Percentiles rank a stretch among this genome's conserved stretches.
Conservation (phyloP, 2,113 vertebrate genomes). For the Oreochromis spilurus region DNA sequence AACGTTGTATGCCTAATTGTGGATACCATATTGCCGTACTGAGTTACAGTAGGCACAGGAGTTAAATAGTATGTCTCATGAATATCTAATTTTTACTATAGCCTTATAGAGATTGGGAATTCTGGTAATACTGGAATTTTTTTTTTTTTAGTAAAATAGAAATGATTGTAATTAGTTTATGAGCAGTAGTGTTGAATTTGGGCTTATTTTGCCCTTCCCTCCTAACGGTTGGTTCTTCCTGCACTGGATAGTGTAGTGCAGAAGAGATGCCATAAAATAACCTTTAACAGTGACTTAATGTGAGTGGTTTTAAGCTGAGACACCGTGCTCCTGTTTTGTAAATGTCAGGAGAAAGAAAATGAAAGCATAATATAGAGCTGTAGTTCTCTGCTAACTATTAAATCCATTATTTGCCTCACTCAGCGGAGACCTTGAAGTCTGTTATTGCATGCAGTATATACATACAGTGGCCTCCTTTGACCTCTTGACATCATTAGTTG, state of each 20-base stretch:
- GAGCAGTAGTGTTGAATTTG: not conserved
- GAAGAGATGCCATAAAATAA: not conserved
- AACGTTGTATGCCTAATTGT: not conserved
- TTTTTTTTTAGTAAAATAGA: not conserved
- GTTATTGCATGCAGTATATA: not conserved
- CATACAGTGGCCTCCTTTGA: not conserved
- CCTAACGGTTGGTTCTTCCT: not conserved
- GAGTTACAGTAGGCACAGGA: not conserved
- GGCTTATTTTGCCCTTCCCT: not conserved
- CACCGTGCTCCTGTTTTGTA: not conserved
- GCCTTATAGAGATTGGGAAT: not conserved
- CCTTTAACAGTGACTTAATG: not conserved
- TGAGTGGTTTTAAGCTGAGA: not conserved
- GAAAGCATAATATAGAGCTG: not conserved
- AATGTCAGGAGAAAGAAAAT: not conserved
- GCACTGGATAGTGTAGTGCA: not conserved
- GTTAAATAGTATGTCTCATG: not conserved
- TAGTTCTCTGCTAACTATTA: not conserved
- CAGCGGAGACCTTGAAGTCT: not conserved
- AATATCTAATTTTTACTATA: not conserved
- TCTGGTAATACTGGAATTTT: not conserved
- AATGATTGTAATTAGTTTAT: not conserved
- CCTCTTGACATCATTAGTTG: slow-evolving; percentile 24
- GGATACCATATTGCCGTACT: not conserved
- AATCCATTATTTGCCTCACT: not conserved